Base-by-base conservation (phyloP, 2,888 invertebrate genomes). In the Phengaris alcon region DNA sequence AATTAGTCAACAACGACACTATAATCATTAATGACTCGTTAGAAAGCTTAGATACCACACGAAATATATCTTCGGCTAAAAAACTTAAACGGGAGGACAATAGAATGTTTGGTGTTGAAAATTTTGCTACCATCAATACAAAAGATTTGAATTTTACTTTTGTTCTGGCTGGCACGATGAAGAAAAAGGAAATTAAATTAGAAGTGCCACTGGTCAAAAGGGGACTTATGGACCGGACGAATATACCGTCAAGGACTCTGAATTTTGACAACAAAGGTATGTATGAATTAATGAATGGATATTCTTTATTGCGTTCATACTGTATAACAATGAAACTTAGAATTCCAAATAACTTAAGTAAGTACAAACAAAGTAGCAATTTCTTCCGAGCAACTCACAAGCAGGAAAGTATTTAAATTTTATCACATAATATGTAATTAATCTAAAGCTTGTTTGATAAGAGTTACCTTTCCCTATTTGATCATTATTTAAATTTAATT, bases 101-200 rank as follows among this genome's bases (percentile, higher is more conserved):
- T 48, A 76, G 80, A 0, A 79, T 77, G 0, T 55, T 80, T 0
- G 88, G 88, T 12, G 68, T 88, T 0, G 89, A 91, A 77, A 91
- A 91, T 76, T 85, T 80, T 76, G 83, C 80, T 0, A 74, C 79
- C 2, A 84, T 93, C 4, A 88, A 93, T 72, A 84, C 89, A 0
- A 87, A 87, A 0, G 86, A 91, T 77, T 83, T 93, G 82, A 93
- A 94, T 78, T 93, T 93, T 0, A 93, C 93, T 0, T 93, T 93
- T 77, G 92, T 93, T 9, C 79, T 94, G 77, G 86, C 88, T 5
- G 90, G 86, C 0, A 92, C 91, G 57, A n/a, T n/a, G n/a, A n/a
- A n/a, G n/a, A 80, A 83, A 76, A 87, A 85, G 77, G 87, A 86
- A 52, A 77, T 84, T 77, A 85, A 79, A 74, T 77, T 73, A 6